Percentiles rank a stretch among this genome's conserved stretches.
These are phyloP conservation scores for Ornithoptera alexandrae DNA, from an alignment of 2,888 invertebrate genomes.

Conservation along the genomic window DNA sequence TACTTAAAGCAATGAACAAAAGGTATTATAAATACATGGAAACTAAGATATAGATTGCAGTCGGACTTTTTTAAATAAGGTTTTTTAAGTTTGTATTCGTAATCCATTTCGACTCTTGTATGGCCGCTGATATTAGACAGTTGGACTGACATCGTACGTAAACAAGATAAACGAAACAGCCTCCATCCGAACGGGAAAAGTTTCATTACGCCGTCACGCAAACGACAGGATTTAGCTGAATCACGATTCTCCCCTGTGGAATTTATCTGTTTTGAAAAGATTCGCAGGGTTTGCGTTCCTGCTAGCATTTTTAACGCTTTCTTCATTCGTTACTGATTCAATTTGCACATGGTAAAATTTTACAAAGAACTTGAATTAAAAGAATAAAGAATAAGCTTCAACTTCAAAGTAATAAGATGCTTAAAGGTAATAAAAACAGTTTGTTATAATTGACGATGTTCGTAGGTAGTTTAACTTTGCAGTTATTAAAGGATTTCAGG, in stretches of 20 bases:
- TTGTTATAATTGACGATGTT: neutral
- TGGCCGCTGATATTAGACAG: slow-evolving; percentile 36
- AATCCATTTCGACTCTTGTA: slow-evolving; percentile 23
- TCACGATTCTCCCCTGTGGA: slow-evolving; percentile 26
- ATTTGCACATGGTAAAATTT: neutral
- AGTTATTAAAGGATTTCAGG: neutral
- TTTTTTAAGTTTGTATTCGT: slow-evolving; percentile 10
- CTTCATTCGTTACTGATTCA: slow-evolving; percentile 6
- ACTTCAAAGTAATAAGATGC: too few species aligned
- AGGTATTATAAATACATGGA: too few species aligned
- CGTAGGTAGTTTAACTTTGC: neutral
- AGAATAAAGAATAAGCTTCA: too few species aligned
- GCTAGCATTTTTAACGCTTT: slow-evolving; percentile 12
- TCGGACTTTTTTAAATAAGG: too few species aligned
- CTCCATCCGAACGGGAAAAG: slow-evolving; percentile 47
- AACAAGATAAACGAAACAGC: slow-evolving; percentile 45
- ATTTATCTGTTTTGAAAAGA: slow-evolving; percentile 29
- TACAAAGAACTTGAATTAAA: neutral
- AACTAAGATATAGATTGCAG: too few species aligned
- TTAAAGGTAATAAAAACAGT: neutral
- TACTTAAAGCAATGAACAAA: too few species aligned
- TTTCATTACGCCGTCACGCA: slow-evolving; percentile 46
- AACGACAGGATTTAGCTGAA: slow-evolving; percentile 32
- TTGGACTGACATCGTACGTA: slow-evolving; percentile 38
- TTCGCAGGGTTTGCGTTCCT: slow-evolving; percentile 17